Conservation (phyloP, 2,888 invertebrate species). For the Eubasilissa splendida region DNA sequence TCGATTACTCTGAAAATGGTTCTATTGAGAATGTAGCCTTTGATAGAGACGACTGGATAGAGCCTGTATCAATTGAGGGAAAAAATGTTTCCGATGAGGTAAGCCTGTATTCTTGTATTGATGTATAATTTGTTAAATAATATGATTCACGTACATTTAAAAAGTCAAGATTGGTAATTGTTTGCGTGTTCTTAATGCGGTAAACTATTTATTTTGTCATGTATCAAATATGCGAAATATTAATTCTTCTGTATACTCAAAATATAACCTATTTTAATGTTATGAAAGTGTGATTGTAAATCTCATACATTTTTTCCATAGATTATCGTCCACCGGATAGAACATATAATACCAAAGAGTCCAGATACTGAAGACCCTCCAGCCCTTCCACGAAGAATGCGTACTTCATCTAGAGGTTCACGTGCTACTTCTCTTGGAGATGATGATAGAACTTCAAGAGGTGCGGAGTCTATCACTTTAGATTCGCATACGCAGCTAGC, state of each 20-base stretch:
- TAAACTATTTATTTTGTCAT: too few relatives aligned
- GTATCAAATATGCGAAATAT: too few relatives aligned
- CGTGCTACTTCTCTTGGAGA: slow-evolving; percentile 74
- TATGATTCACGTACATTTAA: neutral
- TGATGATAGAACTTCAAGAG: slow-evolving; percentile 81
- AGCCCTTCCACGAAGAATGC: slow-evolving; percentile 71
- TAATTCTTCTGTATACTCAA: too few relatives aligned
- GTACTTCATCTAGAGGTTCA: slow-evolving; percentile 74
- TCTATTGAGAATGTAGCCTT: slow-evolving; percentile 65
- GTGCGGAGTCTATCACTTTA: slow-evolving; percentile 77
- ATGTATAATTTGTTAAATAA: neutral
- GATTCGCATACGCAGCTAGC: slow-evolving; percentile 67
- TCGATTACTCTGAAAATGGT: slow-evolving; percentile 63
- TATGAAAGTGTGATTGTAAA: too few relatives aligned
- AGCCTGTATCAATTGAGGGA: slow-evolving; percentile 43
- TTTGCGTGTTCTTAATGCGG: too few relatives aligned
- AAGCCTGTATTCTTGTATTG: slow-evolving; percentile 5
- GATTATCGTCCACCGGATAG: slow-evolving; percentile 78
- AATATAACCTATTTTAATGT: too few relatives aligned
- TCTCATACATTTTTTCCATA: slow-evolving; percentile 63
- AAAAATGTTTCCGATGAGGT: slow-evolving; percentile 52
- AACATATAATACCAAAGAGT: slow-evolving; percentile 74
- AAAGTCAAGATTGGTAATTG: too few relatives aligned
- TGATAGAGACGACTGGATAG: slow-evolving; percentile 60
- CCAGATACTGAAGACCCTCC: slow-evolving; percentile 73